Conservation (phyloP, 2,888 invertebrate species). For the Mythimna impura region DNA sequence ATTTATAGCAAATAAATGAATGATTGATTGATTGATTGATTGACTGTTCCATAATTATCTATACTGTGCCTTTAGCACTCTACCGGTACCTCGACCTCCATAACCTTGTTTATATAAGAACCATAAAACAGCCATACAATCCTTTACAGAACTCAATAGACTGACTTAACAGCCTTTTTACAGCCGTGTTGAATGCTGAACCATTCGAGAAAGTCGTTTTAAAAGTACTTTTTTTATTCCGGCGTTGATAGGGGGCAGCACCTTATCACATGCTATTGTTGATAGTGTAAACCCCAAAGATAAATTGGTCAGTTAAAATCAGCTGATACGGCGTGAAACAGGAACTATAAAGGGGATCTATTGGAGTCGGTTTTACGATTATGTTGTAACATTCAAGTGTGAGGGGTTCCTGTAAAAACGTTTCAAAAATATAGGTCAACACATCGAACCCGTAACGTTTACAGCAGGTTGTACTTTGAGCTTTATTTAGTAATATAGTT, state of each 20-base stretch:
- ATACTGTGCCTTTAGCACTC: too few species aligned
- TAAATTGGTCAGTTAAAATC: slow-evolving; percentile 26
- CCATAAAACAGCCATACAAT: slow-evolving; percentile 31
- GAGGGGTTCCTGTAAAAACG: neutral
- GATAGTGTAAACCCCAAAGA: slow-evolving; percentile 33
- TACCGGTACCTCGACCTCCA: neutral
- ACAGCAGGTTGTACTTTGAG: too few species aligned
- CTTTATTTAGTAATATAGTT: too few species aligned
- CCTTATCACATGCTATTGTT: slow-evolving; percentile 25
- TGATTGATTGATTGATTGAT: too few species aligned
- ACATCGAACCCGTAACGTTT: neutral
- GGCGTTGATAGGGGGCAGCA: slow-evolving; percentile 34
- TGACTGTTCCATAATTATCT: too few species aligned
- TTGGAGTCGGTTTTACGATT: slow-evolving; percentile 35
- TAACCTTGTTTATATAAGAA: slow-evolving; percentile 6
- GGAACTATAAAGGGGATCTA: slow-evolving; percentile 39
- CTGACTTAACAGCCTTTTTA: slow-evolving; percentile 54
- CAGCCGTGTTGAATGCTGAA: slow-evolving; percentile 42
- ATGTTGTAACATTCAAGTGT: neutral
- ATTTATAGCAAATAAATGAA: too few species aligned
- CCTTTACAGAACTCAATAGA: slow-evolving; percentile 39
- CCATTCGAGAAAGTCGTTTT: slow-evolving; percentile 39
- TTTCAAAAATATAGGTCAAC: slow-evolving; percentile 11
- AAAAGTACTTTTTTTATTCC: slow-evolving; percentile 45
- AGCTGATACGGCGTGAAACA: slow-evolving; percentile 16